Conservation (phyloP, 1,140 invertebrate genomes). For the Solenopsis invicta region DNA sequence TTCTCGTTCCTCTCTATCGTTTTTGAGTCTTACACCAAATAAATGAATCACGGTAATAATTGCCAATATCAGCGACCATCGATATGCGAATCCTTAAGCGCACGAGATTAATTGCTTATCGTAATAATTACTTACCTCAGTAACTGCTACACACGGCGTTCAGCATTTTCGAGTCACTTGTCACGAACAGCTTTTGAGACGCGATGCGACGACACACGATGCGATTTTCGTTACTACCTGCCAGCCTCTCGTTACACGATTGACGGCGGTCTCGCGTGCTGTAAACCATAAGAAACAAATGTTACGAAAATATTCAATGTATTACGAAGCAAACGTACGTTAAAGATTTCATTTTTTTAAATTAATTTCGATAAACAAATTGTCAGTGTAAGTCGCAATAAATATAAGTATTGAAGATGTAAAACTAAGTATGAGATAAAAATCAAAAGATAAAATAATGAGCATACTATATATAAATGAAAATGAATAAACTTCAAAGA, state of each 20-base stretch:
- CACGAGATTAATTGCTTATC: not conserved
- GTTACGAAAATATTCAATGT: not conserved
- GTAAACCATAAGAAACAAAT: not conserved
- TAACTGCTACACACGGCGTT: not conserved
- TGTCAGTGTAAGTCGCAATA: not conserved
- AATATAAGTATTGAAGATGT: not conserved
- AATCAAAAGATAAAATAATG: not conserved
- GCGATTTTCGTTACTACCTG: not conserved
- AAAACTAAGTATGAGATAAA: no score
- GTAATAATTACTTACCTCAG: not conserved
- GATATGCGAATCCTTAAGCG: not conserved
- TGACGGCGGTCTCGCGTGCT: not conserved
- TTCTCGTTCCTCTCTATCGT: not conserved
- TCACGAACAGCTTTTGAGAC: not conserved
- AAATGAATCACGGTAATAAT: not conserved
- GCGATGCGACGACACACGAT: not conserved
- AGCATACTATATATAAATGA: not conserved
- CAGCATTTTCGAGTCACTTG: not conserved
- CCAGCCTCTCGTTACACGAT: not conserved
- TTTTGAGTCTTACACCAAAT: not conserved
- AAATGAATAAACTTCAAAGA: slow-evolving; percentile 13
- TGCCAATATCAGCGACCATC: not conserved
- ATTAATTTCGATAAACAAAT: slow-evolving; percentile 2
- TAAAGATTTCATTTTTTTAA: not conserved
- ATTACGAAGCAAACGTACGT: not conserved